Evolutionary conservation across 1,140 invertebrate species (phyloP).

Genomic region (Latrodectus geometricus): DNA sequence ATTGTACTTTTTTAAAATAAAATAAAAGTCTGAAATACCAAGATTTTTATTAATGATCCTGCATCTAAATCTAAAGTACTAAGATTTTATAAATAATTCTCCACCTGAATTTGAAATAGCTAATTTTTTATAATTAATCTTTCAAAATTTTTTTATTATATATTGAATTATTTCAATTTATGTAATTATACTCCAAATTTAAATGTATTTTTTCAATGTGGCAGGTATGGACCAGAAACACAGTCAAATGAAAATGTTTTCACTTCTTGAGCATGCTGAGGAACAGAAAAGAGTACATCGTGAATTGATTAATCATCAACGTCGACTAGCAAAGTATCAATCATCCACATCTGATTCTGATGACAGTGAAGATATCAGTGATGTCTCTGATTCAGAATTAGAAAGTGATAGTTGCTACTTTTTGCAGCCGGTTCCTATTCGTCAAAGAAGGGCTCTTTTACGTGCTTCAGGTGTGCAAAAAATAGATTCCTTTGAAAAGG

Average conservation of each 20-base stretch:
- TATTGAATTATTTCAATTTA: constrained; percentile 15
- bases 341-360: constrained; percentile 62
- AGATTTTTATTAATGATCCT: too few species aligned
- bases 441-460: constrained; percentile 87
- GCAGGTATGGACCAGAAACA: constrained; percentile 88
- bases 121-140: too few species aligned
- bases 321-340: constrained; percentile 72
- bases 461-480: constrained; percentile 90
- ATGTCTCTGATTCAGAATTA: constrained; percentile 84
- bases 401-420: constrained; percentile 95
- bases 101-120: too few species aligned
- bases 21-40: too few species aligned
- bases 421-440: constrained; percentile 87
- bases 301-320: constrained; percentile 81
- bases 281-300: constrained; percentile 88
- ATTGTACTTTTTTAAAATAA: too few species aligned
- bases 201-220: constrained; percentile 23
- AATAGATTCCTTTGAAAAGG: constrained; percentile 94
- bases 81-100: too few species aligned
- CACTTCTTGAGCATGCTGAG: constrained; percentile 84
- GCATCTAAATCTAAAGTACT: too few species aligned
- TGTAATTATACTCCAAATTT: background rate
- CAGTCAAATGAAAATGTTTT: constrained; percentile 80
- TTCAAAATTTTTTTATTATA: background rate
- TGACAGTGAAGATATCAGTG: constrained; percentile 79